Evolutionary conservation across 2,797 vertebrate species (phyloP), one percentile per base, ranked within the genome.

Genomic region (Poeciliopsis presidionis): DNA sequence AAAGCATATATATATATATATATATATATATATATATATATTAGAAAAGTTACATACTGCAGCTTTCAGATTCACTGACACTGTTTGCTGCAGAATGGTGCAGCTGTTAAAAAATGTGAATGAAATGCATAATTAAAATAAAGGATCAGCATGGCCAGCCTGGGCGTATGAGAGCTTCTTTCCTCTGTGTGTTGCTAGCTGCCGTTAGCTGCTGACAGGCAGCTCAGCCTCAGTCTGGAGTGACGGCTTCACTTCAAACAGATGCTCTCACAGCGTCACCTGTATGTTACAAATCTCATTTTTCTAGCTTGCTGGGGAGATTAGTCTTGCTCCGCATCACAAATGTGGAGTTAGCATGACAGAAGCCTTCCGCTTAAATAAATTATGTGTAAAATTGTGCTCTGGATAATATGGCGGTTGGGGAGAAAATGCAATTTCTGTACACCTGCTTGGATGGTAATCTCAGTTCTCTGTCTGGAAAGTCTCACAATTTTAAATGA

Each of bases 401-500:
- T 70, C 41, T 46, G 41, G 28, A 45, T 46, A 45, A 46, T 70
- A 16, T 45, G 41, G 57, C 4, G 4, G 39, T 13, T 55, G 8
- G 65, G 22, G 25, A n/a, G 16, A 45, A 70, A 45, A 70, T 36
- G 39, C 39, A 25, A 41, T 70, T 70, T 46, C 67, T 70, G 41
- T 28, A 70, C 67, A 70, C 43, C 41, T 70, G 39, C 65, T 69
- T 69, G 25, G 65, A 69, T 69, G 41, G 41, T 28, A 70, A 46
- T 70, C 43, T 70, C 43, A 39, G 28, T 70, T 70, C 46, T 70
- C 67, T 70, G 67, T 70, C 67, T 70, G 41, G 33, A 70, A 43
- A 70, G 13, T 70, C 39, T 14, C 41, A 28, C 2, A 3, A 45
- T 70, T 70, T 70, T 45, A 6, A 12, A 45, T 69, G 39, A 69